phyloP scores from a whole-genome alignment of 2,113 vertebrate genomes.

The Meriones unguiculatus region DNA sequence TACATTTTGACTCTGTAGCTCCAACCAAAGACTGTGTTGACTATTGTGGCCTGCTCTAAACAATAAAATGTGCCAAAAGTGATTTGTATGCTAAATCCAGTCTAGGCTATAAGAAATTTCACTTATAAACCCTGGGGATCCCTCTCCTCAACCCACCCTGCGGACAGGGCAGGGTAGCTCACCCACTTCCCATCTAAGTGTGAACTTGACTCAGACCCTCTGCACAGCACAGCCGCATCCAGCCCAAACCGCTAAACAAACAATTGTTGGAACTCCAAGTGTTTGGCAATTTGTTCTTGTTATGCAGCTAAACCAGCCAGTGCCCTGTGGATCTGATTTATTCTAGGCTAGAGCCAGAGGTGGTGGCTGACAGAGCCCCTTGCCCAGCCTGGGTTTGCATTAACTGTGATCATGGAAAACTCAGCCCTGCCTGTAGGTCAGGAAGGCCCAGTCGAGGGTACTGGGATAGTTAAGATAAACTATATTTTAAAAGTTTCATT shows the following conservation, averaged over 20 bases:
- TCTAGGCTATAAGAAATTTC: background rate
- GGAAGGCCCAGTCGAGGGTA: background rate
- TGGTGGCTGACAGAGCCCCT: accelerated
- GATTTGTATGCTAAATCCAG: background rate
- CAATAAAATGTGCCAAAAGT: background rate
- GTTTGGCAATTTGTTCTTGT: background rate
- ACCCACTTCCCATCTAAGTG: no score
- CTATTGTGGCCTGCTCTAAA: background rate
- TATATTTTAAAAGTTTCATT: background rate
- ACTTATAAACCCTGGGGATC: background rate
- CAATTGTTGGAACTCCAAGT: background rate
- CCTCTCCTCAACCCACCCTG: background rate
- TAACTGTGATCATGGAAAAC: background rate
- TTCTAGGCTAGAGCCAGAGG: background rate
- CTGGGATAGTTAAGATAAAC: background rate
- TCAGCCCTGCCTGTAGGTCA: background rate
- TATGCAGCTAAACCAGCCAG: background rate
- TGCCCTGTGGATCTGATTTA: background rate
- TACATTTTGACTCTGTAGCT: background rate
- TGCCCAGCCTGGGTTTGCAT: background rate
- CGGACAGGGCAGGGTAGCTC: background rate
- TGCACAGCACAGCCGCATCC: background rate
- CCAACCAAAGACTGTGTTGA: background rate
- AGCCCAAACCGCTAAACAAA: background rate
- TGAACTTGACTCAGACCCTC: background rate